Base-by-base conservation (phyloP, 1,140 invertebrate species). In the Magallana ariakensis region DNA sequence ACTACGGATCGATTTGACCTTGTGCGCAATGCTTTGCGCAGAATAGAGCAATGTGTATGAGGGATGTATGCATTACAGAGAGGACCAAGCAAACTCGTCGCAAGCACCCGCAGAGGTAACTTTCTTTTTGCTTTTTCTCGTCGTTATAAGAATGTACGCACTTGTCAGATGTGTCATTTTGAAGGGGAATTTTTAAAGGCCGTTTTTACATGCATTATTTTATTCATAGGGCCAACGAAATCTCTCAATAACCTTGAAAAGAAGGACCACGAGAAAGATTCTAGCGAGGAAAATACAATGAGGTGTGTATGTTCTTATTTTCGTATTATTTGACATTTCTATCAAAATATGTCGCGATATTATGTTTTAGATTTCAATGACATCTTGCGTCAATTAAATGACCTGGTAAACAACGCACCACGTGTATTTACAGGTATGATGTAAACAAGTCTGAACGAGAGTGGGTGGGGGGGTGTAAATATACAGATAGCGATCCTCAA, bases 41-140 rank as follows among this genome's bases (percentile, higher is more conserved):
- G 80, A 86, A 75, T 75, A 75, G 19, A 87, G 66, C 66, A 83
- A 88, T 60, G 84, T 82, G 83, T 88, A 90, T 87, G 87, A 86
- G 88, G 87, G 87, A 92, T 92, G 91, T 92, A 92, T 89, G 88
- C 91, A 86, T 87, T 92, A 87, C 80, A 87, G 60, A 92, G 88
- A 88, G 91, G 90, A 86, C 90, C 90, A 70, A 92, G 90, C 84
- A 92, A 91, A 91, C 90, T 92, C 89, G 89, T 87, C 62, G 87
- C 91, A 57, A 91, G 89, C 84, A 90, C 91, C 75, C 85, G 91
- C 75, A 90, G 91, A 89, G 91, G 91, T 92, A 86, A 87, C 56
- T 80, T 62, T 56, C 53, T 87, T 86, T 82, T 80, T 16, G 13
- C 55, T 87, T 57, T 87, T 58, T 58, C 56, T 58, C 46, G 11